Evolutionary conservation across 2,888 invertebrate genomes (phyloP).

Genomic region (Diachrysia chrysitis): DNA sequence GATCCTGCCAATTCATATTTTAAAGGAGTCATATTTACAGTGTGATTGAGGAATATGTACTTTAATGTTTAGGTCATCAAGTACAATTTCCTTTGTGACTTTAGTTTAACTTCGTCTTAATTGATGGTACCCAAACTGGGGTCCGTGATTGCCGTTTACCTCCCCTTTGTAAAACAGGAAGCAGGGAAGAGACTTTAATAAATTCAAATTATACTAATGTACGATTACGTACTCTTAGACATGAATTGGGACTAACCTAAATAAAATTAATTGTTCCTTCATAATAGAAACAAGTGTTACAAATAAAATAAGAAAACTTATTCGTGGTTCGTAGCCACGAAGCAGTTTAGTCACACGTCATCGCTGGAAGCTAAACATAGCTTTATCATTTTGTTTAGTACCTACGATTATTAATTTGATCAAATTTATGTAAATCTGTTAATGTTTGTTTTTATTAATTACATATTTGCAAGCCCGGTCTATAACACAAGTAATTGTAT

Average conservation of each 20-base stretch:
- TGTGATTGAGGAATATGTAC: conserved; percentile 12
- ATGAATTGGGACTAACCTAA: background rate
- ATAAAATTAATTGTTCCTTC: too few relatives aligned
- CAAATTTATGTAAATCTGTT: too few relatives aligned
- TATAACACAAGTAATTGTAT: too few relatives aligned
- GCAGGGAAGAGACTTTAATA: conserved; percentile 18
- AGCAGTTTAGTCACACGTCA: too few relatives aligned
- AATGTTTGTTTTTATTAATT: too few relatives aligned
- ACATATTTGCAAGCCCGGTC: too few relatives aligned
- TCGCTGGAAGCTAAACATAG: too few relatives aligned
- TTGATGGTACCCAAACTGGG: conserved; percentile 23
- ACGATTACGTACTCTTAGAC: background rate
- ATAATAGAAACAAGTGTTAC: too few relatives aligned
- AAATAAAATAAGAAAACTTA: too few relatives aligned
- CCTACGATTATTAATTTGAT: too few relatives aligned
- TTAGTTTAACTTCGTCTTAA: conserved; percentile 8
- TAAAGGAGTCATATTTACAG: conserved; percentile 16
- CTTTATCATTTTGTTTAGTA: too few relatives aligned
- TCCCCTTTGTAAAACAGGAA: conserved; percentile 40
- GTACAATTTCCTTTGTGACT: conserved; percentile 20
- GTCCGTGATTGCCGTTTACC: conserved; percentile 36
- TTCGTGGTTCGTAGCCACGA: too few relatives aligned
- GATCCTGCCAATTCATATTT: conserved; percentile 14
- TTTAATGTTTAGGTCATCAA: background rate
- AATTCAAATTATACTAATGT: background rate